phyloP scores from a whole-genome alignment of 2,113 vertebrate genomes.

The Carollia perspicillata region DNA sequence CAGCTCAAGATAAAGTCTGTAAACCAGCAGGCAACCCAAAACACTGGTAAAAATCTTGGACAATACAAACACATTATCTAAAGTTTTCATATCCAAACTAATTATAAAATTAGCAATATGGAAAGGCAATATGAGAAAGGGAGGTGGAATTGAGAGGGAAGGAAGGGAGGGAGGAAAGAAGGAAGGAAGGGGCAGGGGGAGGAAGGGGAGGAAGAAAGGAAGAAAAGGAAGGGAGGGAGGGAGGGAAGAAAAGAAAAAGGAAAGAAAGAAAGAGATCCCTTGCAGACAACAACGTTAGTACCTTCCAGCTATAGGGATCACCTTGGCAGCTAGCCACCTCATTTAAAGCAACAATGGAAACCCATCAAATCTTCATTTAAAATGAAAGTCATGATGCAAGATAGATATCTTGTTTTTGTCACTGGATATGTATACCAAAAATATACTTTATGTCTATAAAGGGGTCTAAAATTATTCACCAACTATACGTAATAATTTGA shows the following conservation, averaged over 20 bases:
- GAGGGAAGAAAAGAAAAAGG: neutral
- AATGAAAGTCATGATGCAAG: conserved; percentile 19
- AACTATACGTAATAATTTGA: conserved; percentile 29
- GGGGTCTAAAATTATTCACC: neutral
- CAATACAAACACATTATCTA: neutral
- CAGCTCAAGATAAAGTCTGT: conserved; percentile 23
- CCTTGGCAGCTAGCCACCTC: neutral
- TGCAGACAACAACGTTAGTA: neutral
- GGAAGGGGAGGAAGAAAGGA: neutral
- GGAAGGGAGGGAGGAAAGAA: neutral
- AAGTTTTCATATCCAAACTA: neutral
- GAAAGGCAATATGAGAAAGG: neutral
- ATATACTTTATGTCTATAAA: neutral
- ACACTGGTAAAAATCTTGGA: neutral
- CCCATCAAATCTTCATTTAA: conserved; percentile 41
- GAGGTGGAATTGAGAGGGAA: neutral
- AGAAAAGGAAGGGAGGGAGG: neutral
- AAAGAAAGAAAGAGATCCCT: neutral
- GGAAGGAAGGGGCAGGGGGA: neutral
- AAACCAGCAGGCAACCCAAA: neutral
- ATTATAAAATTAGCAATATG: neutral
- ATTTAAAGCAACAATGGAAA: conserved; percentile 48
- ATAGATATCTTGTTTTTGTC: neutral
- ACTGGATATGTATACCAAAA: neutral
- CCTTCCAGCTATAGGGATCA: neutral